phyloP scores from a whole-genome alignment of 1,140 invertebrate species.

The Eufriesea mexicana region DNA sequence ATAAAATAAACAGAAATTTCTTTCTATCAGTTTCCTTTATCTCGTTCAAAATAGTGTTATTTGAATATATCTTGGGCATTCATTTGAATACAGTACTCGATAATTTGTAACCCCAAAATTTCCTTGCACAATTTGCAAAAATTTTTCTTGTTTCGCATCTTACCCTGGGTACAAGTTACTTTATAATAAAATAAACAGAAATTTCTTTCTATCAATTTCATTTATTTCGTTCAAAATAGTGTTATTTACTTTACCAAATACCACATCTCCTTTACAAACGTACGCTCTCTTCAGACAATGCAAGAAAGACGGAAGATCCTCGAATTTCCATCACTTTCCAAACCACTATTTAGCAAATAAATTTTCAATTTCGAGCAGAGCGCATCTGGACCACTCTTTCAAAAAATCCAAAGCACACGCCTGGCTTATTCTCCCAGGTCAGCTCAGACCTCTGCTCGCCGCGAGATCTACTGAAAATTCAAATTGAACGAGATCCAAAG shows the following conservation, averaged over 20 bases:
- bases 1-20: too few species aligned
- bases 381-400: too few species aligned
- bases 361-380: background rate
- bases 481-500: conserved; percentile 13
- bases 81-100: too few species aligned
- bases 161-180: too few species aligned
- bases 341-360: background rate
- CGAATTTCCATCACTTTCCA: background rate
- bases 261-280: background rate
- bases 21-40: too few species aligned
- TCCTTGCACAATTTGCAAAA: too few species aligned
- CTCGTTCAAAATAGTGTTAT: background rate
- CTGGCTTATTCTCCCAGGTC: background rate
- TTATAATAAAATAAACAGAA: too few species aligned
- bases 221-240: background rate
- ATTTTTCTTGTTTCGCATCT: too few species aligned
- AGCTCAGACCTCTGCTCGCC: background rate
- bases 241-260: background rate
- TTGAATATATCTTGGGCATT: too few species aligned
- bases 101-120: too few species aligned
- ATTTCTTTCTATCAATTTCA: too few species aligned
- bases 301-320: background rate
- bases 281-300: background rate
- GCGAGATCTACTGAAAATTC: conserved; percentile 23
- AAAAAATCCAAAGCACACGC: background rate